Evolutionary conservation across 2,797 vertebrate genomes (phyloP), one percentile per base, ranked within the genome.

Genomic region (Alca torda): DNA sequence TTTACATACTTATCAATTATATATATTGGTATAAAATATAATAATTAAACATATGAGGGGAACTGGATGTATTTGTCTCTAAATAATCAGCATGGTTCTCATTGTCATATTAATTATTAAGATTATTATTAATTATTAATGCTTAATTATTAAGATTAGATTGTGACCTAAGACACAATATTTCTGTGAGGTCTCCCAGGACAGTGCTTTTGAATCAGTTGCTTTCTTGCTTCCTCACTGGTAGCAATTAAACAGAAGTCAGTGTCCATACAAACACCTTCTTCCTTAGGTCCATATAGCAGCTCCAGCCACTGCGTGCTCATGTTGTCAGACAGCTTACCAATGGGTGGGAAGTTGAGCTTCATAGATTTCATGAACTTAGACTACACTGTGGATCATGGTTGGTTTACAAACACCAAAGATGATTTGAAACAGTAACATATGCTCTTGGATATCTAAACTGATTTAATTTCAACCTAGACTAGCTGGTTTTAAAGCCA

Each of bases 341-440:
- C 2, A 1, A 2, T 2, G 3, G 2, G 9, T 45, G 25, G 16
- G 46, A 90, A 68, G 9, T 0, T 24, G 50, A 50, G 16, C n/a
- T 68, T 69, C 17, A 1, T 4, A 46, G 35, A 5, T 28, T 73
- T 14, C 25, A 68, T 57, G 12, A 46, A 30, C 8, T 67, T 75
- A 63, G 2, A 43, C 5, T 61, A n/a, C 5, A 9, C 11, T 13
- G 6, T 15, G 0, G 0, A 16, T 59, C 21, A 35, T 20, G 4
- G 11, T 0, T 48, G 31, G 4, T 33, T 37, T 30, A 48, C 16
- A 68, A 79, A 64, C 16, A 80, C 1, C 2, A 72, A 69, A 76
- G 28, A 31, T 21, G 3, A 39, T 14, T 10, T 17, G 21, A 46
- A 84, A 46, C 2, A 4, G 13, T 24, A 64, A 39, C 4, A 20